A percentile compares a stretch with the other conserved stretches of the same genome.
phyloP scores from a whole-genome alignment of 2,113 vertebrate species.

The Rhynchopsitta pachyrhyncha region DNA sequence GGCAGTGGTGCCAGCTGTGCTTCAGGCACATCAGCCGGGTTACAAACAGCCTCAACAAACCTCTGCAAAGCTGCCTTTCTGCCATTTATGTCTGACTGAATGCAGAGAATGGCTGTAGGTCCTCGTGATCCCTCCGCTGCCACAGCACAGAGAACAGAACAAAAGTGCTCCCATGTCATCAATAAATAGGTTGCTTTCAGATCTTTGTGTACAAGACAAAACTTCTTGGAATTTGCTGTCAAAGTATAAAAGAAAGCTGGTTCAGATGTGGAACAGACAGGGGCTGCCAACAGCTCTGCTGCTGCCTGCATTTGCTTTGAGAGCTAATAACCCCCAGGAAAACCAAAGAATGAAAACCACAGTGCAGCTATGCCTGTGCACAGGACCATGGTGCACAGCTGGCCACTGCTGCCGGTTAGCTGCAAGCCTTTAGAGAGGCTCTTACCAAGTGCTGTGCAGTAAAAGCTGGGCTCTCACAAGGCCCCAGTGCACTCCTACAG shows the following conservation, averaged over 20 bases:
- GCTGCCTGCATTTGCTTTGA: slow-evolving; percentile 7
- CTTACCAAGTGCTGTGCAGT: not conserved
- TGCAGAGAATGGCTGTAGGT: slow-evolving; percentile 9
- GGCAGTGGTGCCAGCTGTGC: slow-evolving; percentile 27
- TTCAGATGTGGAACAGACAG: not conserved
- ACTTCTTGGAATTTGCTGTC: slow-evolving; percentile 49
- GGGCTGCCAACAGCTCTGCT: slow-evolving; percentile 9
- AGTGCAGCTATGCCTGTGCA: not conserved
- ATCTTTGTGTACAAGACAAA: slow-evolving; percentile 27
- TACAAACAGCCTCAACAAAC: not conserved
- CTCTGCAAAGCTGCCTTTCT: slow-evolving; percentile 22
- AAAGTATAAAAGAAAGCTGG: slow-evolving; percentile 24
- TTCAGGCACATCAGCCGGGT: not conserved
- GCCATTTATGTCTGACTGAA: slow-evolving; percentile 19
- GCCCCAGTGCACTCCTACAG: not conserved
- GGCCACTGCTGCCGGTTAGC: not conserved
- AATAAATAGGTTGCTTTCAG: not conserved
- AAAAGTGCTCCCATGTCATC: not conserved
- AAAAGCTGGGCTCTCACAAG: not conserved
- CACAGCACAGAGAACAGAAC: not conserved
- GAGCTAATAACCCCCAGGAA: not conserved
- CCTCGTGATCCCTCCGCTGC: not conserved
- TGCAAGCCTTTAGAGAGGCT: not conserved
- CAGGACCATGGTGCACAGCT: not conserved
- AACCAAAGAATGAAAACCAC: not conserved